These are phyloP conservation scores for Agrypnus murinus DNA, from an alignment of 2,888 invertebrate genomes.

Conservation along the genomic window DNA sequence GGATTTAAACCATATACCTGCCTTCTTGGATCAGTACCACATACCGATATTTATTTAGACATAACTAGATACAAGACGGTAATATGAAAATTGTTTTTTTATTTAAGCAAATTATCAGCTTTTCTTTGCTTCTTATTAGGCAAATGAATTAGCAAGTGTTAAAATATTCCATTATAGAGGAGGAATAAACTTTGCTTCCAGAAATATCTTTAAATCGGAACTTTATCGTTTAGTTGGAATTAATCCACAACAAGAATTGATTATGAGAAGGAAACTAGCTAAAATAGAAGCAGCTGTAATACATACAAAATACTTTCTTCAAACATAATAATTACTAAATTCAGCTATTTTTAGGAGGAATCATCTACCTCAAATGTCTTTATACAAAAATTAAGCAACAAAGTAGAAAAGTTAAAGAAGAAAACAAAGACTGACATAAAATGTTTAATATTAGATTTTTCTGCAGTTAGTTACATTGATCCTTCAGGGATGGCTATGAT, in stretches of 20 bases:
- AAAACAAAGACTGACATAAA: constrained; percentile 58
- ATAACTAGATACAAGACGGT: constrained; percentile 77
- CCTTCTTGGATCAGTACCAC: constrained; percentile 77
- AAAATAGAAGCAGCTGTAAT: constrained; percentile 59
- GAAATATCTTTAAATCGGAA: constrained; percentile 74
- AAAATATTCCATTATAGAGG: constrained; percentile 82
- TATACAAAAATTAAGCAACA: constrained; percentile 38
- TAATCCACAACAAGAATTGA: constrained; percentile 71
- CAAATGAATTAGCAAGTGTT: constrained; percentile 76
- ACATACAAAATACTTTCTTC: neutral
- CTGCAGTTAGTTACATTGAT: constrained; percentile 78
- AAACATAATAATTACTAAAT: neutral
- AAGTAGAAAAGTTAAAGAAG: constrained; percentile 36
- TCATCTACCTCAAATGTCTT: constrained; percentile 1
- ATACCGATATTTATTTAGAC: constrained; percentile 80
- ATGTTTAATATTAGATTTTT: constrained; percentile 76
- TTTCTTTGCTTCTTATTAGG: constrained; percentile 67
- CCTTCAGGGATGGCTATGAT: constrained; percentile 77
- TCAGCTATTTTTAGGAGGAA: constrained; percentile 37
- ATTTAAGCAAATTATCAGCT: neutral
- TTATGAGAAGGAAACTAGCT: constrained; percentile 68
- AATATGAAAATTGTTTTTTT: constrained; percentile 48
- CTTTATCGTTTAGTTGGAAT: constrained; percentile 73
- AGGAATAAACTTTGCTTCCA: constrained; percentile 80
- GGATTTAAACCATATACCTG: constrained; percentile 77